A percentile compares a stretch with the other conserved stretches of the same genome.
phyloP scores from a whole-genome alignment of 2,888 invertebrate genomes.

The Tanaodytes sp. region DNA sequence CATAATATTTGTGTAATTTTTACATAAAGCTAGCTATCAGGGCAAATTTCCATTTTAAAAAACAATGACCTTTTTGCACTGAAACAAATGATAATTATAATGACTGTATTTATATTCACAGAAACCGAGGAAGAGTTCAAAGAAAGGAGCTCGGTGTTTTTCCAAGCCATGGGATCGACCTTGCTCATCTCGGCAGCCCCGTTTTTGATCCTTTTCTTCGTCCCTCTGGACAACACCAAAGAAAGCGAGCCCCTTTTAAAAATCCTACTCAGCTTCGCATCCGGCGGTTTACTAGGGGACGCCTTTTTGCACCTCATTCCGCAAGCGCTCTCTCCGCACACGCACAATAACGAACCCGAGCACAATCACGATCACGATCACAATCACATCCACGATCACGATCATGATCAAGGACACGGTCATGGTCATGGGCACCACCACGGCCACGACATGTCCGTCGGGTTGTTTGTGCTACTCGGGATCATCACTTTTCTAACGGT shows the following conservation, averaged over 20 bases:
- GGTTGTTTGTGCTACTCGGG: slow-evolving; percentile 94
- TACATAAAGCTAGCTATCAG: too few species aligned
- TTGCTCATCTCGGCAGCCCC: slow-evolving; percentile 95
- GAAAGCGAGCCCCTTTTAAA: slow-evolving; percentile 91
- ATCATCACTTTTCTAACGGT: slow-evolving; percentile 93
- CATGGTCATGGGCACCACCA: slow-evolving; percentile 75
- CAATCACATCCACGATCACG: slow-evolving; percentile 73
- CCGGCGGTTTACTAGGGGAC: slow-evolving; percentile 96
- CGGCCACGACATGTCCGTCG: slow-evolving; percentile 89
- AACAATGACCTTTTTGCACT: too few species aligned
- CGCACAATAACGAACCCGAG: slow-evolving; percentile 64
- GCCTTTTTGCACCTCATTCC: slow-evolving; percentile 99
- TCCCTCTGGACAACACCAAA: slow-evolving; percentile 90
- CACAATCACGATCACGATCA: slow-evolving; percentile 76
- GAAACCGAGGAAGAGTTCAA: slow-evolving; percentile 30
- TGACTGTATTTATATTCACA: too few species aligned
- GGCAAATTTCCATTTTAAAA: too few species aligned
- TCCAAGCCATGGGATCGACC: slow-evolving; percentile 91
- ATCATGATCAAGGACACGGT: slow-evolving; percentile 73
- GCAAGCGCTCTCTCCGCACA: slow-evolving; percentile 85
- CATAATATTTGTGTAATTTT: too few species aligned
- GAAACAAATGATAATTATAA: too few species aligned
- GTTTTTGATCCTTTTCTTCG: slow-evolving; percentile 91
- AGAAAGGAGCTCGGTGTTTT: slow-evolving; percentile 60
- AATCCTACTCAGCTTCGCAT: slow-evolving; percentile 92